phyloP scores from a whole-genome alignment of 1,140 invertebrate genomes.

The Zaprionus inermis region DNA sequence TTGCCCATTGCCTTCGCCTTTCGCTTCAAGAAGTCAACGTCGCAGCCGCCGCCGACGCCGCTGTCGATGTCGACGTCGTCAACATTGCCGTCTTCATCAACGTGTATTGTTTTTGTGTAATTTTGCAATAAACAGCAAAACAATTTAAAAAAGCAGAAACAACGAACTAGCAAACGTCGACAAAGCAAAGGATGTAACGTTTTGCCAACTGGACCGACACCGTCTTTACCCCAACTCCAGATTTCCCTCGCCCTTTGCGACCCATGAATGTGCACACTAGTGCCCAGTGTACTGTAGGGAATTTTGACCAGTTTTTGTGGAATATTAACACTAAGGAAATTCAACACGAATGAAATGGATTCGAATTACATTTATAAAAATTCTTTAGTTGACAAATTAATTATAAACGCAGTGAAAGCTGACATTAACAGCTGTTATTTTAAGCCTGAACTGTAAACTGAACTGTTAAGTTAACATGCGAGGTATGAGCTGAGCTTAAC shows the following conservation, averaged over 20 bases:
- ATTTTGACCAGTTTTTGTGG: too few species aligned
- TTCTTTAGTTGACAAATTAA: too few species aligned
- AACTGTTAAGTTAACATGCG: too few species aligned
- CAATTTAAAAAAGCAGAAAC: conserved; percentile 61
- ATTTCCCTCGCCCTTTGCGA: not conserved
- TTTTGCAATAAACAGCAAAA: conserved; percentile 83
- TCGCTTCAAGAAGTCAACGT: conserved; percentile 43
- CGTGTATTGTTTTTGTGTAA: conserved; percentile 81
- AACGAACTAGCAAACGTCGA: conserved; percentile 48
- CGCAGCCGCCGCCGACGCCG: conserved; percentile 39
- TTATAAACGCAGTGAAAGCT: too few species aligned
- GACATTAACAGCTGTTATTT: too few species aligned
- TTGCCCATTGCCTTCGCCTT: conserved; percentile 39
- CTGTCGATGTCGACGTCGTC: conserved; percentile 48
- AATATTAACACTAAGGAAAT: too few species aligned
- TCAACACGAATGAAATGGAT: too few species aligned
- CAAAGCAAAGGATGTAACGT: conserved; percentile 80
- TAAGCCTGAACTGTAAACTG: too few species aligned
- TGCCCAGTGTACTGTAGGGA: too few species aligned
- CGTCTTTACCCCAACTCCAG: conserved; percentile 29
- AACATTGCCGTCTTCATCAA: conserved; percentile 71
- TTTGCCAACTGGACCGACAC: conserved; percentile 78
- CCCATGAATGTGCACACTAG: not conserved
- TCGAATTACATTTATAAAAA: too few species aligned
- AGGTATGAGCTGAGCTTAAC: too few species aligned